phyloP scores from a whole-genome alignment of 2,888 invertebrate genomes.

The Morinoia aosen region DNA sequence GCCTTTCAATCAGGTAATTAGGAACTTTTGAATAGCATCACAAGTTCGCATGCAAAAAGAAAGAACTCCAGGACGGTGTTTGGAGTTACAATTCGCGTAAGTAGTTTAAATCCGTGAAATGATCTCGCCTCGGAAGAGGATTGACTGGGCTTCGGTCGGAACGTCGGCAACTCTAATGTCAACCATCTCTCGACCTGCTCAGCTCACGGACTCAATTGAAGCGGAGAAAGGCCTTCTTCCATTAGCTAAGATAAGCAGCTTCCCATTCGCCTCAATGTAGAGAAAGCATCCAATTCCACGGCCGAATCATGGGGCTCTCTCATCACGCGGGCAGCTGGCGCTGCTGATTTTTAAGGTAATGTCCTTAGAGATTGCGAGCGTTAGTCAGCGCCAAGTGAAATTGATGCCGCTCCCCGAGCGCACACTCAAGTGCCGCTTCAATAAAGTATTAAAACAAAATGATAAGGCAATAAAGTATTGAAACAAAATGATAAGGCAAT shows the following conservation, averaged over 20 bases:
- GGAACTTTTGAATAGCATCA: not conserved
- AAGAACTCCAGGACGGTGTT: not conserved
- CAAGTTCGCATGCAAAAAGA: not conserved
- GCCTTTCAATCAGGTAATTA: slow-evolving; percentile 35
- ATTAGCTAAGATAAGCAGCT: slow-evolving; percentile 52
- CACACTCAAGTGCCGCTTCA: not conserved
- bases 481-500: no score
- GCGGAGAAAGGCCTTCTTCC: slow-evolving; percentile 50
- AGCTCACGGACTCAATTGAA: slow-evolving; percentile 41
- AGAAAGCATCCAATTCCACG: slow-evolving; percentile 33
- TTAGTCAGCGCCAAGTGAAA: not conserved
- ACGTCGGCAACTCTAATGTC: slow-evolving; percentile 16
- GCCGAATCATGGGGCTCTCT: slow-evolving; percentile 32
- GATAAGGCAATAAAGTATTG: not conserved
- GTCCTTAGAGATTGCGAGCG: slow-evolving; percentile 21
- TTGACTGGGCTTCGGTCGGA: not conserved
- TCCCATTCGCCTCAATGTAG: slow-evolving; percentile 45
- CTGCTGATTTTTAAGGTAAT: slow-evolving; percentile 26
- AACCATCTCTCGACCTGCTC: slow-evolving; percentile 19
- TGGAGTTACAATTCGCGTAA: not conserved
- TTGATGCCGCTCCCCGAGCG: not conserved
- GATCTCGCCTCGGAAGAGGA: not conserved
- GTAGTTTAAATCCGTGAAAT: not conserved
- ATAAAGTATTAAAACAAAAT: not conserved
- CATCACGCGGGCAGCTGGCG: slow-evolving; percentile 18